These are phyloP conservation scores for Pogonomyrmex californicus DNA, from an alignment of 1,140 invertebrate species.

Conservation along the genomic window DNA sequence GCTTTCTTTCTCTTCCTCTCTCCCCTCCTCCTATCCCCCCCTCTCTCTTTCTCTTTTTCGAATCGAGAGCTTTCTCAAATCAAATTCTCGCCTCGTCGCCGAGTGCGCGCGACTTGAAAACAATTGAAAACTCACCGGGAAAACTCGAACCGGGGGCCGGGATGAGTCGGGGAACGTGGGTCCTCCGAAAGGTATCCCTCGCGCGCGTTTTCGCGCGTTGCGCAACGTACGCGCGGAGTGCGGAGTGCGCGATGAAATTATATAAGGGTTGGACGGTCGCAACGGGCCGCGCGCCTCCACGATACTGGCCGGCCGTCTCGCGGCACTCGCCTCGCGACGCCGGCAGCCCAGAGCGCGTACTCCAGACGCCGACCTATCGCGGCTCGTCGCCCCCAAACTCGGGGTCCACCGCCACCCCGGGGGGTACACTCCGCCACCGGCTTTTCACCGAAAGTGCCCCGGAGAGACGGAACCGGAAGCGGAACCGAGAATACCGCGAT, in stretches of 20 bases:
- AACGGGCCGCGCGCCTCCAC: constrained; percentile 76
- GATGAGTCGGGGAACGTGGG: not conserved
- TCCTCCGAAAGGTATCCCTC: constrained; percentile 17
- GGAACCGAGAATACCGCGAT: not conserved
- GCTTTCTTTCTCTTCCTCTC: not conserved
- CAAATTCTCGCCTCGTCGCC: not conserved
- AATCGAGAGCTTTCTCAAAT: not conserved
- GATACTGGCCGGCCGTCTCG: constrained; percentile 74
- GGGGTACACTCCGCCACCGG: not conserved
- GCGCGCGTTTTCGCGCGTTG: not conserved
- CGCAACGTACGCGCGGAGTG: not conserved
- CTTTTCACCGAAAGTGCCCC: not conserved
- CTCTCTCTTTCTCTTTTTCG: not conserved
- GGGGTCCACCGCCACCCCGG: constrained; percentile 14
- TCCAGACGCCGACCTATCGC: constrained; percentile 75
- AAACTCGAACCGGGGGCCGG: not conserved
- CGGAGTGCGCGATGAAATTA: not conserved
- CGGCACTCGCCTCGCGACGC: constrained; percentile 74
- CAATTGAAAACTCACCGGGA: constrained; percentile 63
- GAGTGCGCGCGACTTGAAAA: constrained; percentile 8
- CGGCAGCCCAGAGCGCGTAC: constrained; percentile 75
- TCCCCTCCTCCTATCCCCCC: not conserved
- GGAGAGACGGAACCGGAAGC: not conserved
- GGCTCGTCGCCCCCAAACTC: constrained; percentile 24
- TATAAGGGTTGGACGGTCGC: constrained; percentile 65